Evolutionary conservation across 2,888 invertebrate species (phyloP).

Genomic region (Nomada hirtipes): DNA sequence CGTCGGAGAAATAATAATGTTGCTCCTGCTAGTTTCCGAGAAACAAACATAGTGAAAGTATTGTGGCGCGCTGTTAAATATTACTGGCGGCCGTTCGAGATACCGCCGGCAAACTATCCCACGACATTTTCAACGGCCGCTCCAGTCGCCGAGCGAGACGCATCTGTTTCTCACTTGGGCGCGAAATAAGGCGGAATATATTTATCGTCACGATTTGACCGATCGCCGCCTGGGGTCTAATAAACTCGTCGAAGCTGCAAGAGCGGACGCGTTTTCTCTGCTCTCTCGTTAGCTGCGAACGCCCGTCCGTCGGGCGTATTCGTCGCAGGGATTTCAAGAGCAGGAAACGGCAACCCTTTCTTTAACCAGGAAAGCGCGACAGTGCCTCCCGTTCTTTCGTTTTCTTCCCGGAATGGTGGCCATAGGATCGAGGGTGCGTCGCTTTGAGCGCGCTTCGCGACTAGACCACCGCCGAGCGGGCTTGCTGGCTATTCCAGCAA

Average conservation of each 20-base stretch:
- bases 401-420: slow-evolving; percentile 58
- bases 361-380: slow-evolving; percentile 45
- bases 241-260: neutral
- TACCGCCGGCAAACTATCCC: slow-evolving; percentile 33
- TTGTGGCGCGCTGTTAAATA: slow-evolving; percentile 69
- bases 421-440: slow-evolving; percentile 39
- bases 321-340: slow-evolving; percentile 26
- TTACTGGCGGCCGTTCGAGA: slow-evolving; percentile 60
- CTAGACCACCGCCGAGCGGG: slow-evolving; percentile 60
- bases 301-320: slow-evolving; percentile 27
- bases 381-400: slow-evolving; percentile 39
- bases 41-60: slow-evolving; percentile 68
- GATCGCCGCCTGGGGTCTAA: neutral
- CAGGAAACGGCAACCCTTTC: slow-evolving; percentile 31
- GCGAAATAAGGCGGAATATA: neutral
- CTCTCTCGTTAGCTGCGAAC: slow-evolving; percentile 9
- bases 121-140: slow-evolving; percentile 12
- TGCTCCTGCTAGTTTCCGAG: slow-evolving; percentile 26
- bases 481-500: slow-evolving; percentile 54
- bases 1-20: slow-evolving; percentile 48
- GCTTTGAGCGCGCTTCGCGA: slow-evolving; percentile 7
- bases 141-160: slow-evolving; percentile 2
- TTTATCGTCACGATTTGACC: slow-evolving; percentile 1
- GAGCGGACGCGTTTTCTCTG: neutral
- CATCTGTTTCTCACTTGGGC: neutral